phyloP scores from a whole-genome alignment of 2,888 invertebrate species.

The Clostera curtula region DNA sequence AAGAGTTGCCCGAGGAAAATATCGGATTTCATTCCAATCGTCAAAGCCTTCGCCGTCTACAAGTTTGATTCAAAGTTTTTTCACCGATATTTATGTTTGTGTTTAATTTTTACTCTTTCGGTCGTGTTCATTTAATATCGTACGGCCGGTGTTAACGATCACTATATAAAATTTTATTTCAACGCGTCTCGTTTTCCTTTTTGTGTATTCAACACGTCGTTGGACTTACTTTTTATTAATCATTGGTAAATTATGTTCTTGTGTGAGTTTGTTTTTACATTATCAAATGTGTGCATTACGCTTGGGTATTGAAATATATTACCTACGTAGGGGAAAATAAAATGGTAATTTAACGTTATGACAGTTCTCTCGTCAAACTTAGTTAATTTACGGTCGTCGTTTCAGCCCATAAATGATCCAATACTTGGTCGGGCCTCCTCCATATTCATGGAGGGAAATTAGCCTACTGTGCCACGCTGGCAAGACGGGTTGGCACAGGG shows the following conservation, averaged over 20 bases:
- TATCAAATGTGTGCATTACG: constrained; percentile 11
- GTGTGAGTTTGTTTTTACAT: constrained; percentile 17
- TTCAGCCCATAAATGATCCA: no score
- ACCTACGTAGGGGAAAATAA: no score
- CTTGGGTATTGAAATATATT: no score
- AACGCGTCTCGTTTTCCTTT: constrained; percentile 51
- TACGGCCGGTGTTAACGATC: constrained; percentile 67
- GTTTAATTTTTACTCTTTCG: constrained; percentile 70
- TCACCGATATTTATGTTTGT: constrained; percentile 64
- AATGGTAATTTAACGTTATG: no score
- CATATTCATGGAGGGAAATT: no score
- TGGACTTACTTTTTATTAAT: constrained; percentile 64
- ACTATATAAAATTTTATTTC: constrained; percentile 72
- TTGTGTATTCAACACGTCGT: constrained; percentile 63
- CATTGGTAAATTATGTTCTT: constrained; percentile 31
- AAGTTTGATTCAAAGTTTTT: constrained; percentile 60
- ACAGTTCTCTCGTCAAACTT: no score
- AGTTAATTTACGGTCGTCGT: no score
- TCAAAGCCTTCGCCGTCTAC: constrained; percentile 43
- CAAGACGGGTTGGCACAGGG: no score
- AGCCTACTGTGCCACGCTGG: no score
- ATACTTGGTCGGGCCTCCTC: no score
- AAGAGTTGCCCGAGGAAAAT: constrained; percentile 51
- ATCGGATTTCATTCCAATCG: constrained; percentile 65
- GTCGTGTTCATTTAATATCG: constrained; percentile 69